Evolutionary conservation across 1,140 invertebrate genomes (phyloP), one percentile per base, ranked within the genome.

Genomic region (Drosophila azteca): DNA sequence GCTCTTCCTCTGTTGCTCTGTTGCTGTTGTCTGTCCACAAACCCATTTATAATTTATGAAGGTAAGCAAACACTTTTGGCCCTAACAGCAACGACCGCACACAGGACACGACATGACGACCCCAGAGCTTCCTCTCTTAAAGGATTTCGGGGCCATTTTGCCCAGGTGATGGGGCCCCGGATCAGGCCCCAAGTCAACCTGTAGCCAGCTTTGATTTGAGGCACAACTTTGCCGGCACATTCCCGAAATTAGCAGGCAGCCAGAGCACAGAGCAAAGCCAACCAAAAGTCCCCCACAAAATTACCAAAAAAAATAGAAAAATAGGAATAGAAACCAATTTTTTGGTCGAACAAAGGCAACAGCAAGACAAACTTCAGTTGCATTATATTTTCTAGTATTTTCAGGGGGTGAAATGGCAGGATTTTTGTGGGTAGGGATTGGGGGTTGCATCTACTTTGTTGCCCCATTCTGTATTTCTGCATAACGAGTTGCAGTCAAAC

Each of bases 11-110:
- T 20, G 43, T 44, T 45, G 57, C 20, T 15, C 44, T 51, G 59
- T 62, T 76, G 78, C 76, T 67, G 85, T 52, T 60, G 58, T 77
- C 57, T 70, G 53, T 77, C 65, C 74, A 44, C 74, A 77, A 69
- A 58, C 57, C 64, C 73, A 87, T 88, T 87, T 87, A 88, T 87
- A 87, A 87, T 88, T 88, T 88, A 87, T 87, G 82, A 72, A 88
- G 83, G 82, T 88, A 87, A 88, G 77, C 83, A 87, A 87, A 88
- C 82, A 88, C 78, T 88, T 60, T 62, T 79, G 66, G 62, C 62
- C 78, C 59, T 60, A 22, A 43, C 48, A 35, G 41, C 46, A 35
- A 50, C 49, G 41, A 44, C 66, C 64, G 15, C 63, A 65, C 66
- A 67, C 61, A 65, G 46, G 31, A 22, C 46, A 51, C 46, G 64